Conservation (phyloP, 2,113 vertebrate genomes). For the Entomyzon cyanotis region DNA sequence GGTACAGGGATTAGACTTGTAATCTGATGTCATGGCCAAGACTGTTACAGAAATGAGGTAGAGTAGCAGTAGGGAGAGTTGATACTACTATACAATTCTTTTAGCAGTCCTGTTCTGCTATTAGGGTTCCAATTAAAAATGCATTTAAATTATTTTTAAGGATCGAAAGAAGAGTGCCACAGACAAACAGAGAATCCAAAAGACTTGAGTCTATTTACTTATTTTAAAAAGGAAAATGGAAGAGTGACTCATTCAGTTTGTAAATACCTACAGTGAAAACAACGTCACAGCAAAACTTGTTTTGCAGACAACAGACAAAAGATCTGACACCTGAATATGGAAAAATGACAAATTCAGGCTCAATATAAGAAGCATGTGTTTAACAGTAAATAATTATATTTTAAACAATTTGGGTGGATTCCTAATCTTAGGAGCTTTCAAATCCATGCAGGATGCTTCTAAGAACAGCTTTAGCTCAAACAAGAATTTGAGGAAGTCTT, state of each 20-base stretch:
- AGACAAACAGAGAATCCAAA: not conserved
- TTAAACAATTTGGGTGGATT: not conserved
- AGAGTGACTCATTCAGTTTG: not conserved
- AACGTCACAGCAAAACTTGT: not conserved
- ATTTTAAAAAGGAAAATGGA: not conserved
- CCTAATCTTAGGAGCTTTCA: not conserved
- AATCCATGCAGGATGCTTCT: not conserved
- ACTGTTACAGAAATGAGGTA: not conserved
- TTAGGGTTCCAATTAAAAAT: not conserved
- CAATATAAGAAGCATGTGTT: not conserved
- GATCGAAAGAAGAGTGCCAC: not conserved
- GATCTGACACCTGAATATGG: conserved; percentile 20
- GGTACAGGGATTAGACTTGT: not conserved
- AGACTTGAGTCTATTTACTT: not conserved
- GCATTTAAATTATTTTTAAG: not conserved
- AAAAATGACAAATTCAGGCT: conserved; percentile 6
- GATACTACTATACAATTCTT: not conserved
- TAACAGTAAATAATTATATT: not conserved
- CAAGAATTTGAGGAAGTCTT: not conserved
- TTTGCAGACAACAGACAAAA: conserved; percentile 19
- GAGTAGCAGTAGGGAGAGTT: not conserved
- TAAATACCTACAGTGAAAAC: not conserved
- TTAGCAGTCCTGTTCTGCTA: not conserved
- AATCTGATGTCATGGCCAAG: not conserved
- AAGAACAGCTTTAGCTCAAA: not conserved